Percentiles rank a stretch among this genome's conserved stretches.
Evolutionary conservation across 2,888 invertebrate genomes (phyloP).

Genomic region (Desoria tigrina): DNA sequence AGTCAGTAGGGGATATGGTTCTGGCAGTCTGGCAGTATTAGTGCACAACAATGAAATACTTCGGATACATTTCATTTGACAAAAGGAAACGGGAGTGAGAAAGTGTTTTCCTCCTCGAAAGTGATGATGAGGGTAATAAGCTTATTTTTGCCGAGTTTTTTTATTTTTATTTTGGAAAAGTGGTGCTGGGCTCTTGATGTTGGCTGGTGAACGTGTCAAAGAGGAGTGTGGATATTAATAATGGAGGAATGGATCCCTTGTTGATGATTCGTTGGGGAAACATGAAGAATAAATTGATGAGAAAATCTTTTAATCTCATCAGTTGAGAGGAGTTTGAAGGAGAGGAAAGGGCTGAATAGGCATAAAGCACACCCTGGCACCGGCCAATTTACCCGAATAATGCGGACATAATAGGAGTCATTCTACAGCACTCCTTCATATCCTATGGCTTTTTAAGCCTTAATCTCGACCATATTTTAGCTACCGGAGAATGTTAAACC

Average conservation of each 20-base stretch:
- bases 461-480: too few relatives aligned
- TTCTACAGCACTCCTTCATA: conserved; percentile 31
- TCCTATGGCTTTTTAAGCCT: conserved; percentile 22
- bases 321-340: conserved; percentile 50
- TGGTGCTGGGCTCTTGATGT: too few relatives aligned
- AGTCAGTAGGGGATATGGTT: neutral
- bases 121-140: neutral
- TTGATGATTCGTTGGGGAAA: conserved; percentile 13
- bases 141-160: neutral
- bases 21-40: neutral
- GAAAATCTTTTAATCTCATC: conserved; percentile 53
- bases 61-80: neutral
- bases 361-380: conserved; percentile 54
- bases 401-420: conserved; percentile 50
- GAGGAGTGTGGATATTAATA: conserved; percentile 19
- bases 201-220: too few relatives aligned
- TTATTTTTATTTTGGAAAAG: too few relatives aligned
- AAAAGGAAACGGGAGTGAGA: neutral
- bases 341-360: conserved; percentile 46
- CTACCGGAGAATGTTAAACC: conserved; percentile 15
- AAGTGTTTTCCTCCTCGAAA: too few relatives aligned
- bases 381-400: conserved; percentile 48
- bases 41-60: neutral
- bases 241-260: conserved; percentile 16
- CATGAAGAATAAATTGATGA: conserved; percentile 38